Percentiles rank a stretch among this genome's conserved stretches.
Conservation (phyloP, 2,888 invertebrate species). For the Trachelus iudaicus region DNA sequence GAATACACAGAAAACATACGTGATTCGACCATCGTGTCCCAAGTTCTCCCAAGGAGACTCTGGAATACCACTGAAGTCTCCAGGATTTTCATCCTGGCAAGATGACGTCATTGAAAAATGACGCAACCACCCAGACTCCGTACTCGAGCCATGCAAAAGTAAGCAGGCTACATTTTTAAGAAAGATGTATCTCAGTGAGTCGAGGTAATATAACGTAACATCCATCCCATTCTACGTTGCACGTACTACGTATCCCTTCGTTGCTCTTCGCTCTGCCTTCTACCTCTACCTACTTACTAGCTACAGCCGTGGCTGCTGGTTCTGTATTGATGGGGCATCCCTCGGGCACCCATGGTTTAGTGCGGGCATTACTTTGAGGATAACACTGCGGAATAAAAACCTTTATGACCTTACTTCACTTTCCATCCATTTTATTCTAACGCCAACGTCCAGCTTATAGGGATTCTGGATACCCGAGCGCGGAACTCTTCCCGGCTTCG, state of each 20-base stretch:
- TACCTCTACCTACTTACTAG: neutral
- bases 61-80: too few relatives aligned
- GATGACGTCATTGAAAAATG: too few relatives aligned
- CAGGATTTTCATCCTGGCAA: too few relatives aligned
- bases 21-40: too few relatives aligned
- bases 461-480: neutral
- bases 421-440: conserved; percentile 41
- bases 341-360: conserved; percentile 46
- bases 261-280: too few relatives aligned
- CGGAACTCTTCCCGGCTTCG: too few relatives aligned
- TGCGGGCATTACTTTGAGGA: conserved; percentile 53
- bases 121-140: too few relatives aligned
- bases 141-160: neutral
- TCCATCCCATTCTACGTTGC: neutral
- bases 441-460: neutral
- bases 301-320: conserved; percentile 14
- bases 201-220: neutral
- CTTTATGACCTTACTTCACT: conserved; percentile 56
- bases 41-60: too few relatives aligned
- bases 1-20: neutral
- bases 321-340: conserved; percentile 38
- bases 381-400: conserved; percentile 58
- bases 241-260: neutral
- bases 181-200: neutral
- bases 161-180: neutral